Evolutionary conservation across 2,888 invertebrate species (phyloP).

Genomic region (Rhagonycha fulva): DNA sequence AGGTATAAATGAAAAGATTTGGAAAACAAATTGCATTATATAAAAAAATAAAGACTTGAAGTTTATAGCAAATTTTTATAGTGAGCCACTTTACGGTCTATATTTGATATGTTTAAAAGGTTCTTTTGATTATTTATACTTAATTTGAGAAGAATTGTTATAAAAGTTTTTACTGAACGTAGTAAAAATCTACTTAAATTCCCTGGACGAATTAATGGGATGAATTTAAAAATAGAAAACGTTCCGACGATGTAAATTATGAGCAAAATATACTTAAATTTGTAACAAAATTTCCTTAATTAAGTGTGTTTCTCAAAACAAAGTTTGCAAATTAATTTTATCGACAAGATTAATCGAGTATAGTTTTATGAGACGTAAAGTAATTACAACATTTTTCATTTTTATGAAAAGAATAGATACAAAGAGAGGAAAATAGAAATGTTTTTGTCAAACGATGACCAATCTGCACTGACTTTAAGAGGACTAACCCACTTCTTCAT

Average conservation of each 20-base stretch:
- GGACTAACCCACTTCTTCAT: constrained; percentile 15
- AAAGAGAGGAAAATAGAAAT: background rate
- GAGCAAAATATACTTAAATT: background rate
- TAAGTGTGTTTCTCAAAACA: background rate
- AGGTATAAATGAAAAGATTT: background rate
- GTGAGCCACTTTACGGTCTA: background rate
- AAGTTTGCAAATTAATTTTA: background rate
- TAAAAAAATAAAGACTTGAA: background rate
- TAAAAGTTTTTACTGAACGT: background rate
- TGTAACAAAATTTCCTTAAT: background rate
- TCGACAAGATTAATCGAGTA: background rate
- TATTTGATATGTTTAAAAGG: background rate
- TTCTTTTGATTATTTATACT: background rate
- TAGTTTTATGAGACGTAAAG: background rate
- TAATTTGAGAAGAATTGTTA: background rate
- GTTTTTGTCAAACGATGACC: constrained; percentile 8
- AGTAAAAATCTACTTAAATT: background rate
- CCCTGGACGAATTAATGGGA: background rate
- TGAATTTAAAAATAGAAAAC: background rate
- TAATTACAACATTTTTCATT: background rate
- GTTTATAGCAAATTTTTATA: background rate
- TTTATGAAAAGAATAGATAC: background rate
- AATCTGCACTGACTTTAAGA: constrained; percentile 5
- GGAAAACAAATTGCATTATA: background rate
- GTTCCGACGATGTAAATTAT: background rate